Evolutionary conservation across 2,797 vertebrate species (phyloP).

Genomic region (Macrochelys suwanniensis): DNA sequence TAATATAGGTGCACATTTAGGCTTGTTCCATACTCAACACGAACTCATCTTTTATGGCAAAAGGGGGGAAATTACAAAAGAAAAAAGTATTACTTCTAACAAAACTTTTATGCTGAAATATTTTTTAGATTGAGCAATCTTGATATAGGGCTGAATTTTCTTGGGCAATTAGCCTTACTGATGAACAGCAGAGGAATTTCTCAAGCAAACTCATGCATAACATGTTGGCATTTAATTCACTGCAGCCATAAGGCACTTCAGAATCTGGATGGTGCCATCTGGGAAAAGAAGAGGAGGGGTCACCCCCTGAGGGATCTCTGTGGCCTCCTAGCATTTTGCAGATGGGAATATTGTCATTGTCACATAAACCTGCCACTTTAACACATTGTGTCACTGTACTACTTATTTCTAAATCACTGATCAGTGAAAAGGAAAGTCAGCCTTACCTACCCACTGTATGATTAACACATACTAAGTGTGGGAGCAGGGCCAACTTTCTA

Average conservation of each 20-base stretch:
- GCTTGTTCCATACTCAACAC: neutral
- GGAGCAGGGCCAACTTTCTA: neutral
- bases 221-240: slow-evolving; percentile 2
- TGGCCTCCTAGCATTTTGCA: neutral
- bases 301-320: neutral
- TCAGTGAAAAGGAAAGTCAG: neutral
- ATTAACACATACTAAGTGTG: neutral
- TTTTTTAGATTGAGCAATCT: slow-evolving; percentile 5
- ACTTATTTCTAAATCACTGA: neutral
- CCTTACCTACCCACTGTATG: neutral
- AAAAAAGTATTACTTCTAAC: neutral
- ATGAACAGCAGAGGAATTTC: slow-evolving; percentile 28
- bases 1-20: neutral
- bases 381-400: neutral
- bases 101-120: neutral
- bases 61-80: neutral
- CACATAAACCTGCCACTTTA: neutral
- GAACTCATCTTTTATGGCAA: neutral
- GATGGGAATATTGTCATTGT: neutral
- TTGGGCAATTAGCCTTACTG: slow-evolving; percentile 10
- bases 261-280: neutral
- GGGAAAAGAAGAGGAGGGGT: neutral
- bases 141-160: neutral
- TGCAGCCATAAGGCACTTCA: neutral
- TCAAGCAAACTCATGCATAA: slow-evolving; percentile 3